A percentile compares a stretch with the other conserved stretches of the same genome.
These are phyloP conservation scores for Thunnus maccoyii DNA, from an alignment of 2,113 vertebrate genomes.

Conservation along the genomic window DNA sequence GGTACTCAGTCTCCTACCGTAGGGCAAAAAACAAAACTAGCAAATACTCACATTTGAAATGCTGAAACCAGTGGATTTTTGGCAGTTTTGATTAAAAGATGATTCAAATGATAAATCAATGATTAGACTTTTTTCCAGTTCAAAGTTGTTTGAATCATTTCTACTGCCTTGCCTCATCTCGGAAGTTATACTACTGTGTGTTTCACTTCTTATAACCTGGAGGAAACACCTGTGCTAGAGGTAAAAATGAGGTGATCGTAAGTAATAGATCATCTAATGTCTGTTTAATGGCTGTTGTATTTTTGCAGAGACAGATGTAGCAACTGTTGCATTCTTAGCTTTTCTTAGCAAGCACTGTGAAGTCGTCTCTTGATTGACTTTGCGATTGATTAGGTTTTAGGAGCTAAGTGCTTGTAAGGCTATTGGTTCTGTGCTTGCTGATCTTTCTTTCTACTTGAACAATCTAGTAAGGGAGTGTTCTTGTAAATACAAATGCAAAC, in stretches of 20 bases:
- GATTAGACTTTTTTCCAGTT: no score
- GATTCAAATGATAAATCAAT: no score
- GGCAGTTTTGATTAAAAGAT: no score
- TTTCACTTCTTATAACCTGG: no score
- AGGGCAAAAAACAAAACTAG: no score
- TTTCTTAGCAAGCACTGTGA: background rate
- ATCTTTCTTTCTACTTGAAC: constrained; percentile 17
- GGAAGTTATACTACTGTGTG: no score
- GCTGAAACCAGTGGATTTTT: no score
- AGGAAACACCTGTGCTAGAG: no score
- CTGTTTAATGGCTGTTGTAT: background rate
- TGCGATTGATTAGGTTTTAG: background rate
- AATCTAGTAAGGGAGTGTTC: background rate
- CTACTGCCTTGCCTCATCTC: no score
- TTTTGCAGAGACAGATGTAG: background rate
- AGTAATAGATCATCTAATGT: background rate
- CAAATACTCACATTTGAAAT: no score
- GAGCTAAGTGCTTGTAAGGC: background rate
- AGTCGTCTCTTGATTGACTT: constrained; percentile 17
- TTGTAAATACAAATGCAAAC: constrained; percentile 75
- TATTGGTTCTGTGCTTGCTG: background rate
- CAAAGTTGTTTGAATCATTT: no score
- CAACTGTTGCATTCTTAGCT: background rate
- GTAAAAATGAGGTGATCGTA: background rate
- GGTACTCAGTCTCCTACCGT: no score